Evolutionary conservation across 2,113 vertebrate genomes (phyloP), one percentile per base, ranked within the genome.

Genomic region (Leiothrix lutea): DNA sequence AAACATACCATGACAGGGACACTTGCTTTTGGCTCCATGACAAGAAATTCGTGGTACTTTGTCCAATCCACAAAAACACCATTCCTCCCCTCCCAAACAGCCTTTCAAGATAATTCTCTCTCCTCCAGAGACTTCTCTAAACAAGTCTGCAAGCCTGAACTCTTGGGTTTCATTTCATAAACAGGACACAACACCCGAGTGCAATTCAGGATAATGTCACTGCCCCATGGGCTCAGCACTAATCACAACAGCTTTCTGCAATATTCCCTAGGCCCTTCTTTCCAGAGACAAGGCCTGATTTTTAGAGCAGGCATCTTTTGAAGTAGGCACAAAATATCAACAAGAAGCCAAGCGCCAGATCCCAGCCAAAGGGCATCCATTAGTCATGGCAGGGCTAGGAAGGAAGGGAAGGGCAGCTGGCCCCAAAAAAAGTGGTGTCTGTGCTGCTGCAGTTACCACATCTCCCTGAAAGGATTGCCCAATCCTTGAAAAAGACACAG

Each of bases 301-400:
- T 99, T 99, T 60, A 99, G 97, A 56, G 98, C 94, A 74, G 98
- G 98, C 60, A 99, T 98, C 97, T 99, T 99, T 98, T 99, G 92
- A 99, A 98, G 97, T 98, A 99, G 28, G 99, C 99, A 98, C 98
- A 99, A 54, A 99, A 78, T 98, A 97, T 98, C 99, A 93, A 99
- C 96, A 97, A 98, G 98, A 97, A 97, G 61, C 98, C 98, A 66
- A 99, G 98, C 2, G 97, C 98, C 94, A 99, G 98, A 95, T 98
- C 65, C 98, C 99, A 90, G 99, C 98, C 90, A 99, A 98, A 47
- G 98, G 99, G 93, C 98, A 99, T 64, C 98, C 98, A 90, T 94
- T 81, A 97, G 88, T 97, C 96, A 96, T 53, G 88, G 93, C 60
- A 86, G 83, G 77, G 92, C 82, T 90, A 66, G 88, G 69, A 94